Conservation (phyloP, 1,140 invertebrate species). For the Drosophila ohnishii region DNA sequence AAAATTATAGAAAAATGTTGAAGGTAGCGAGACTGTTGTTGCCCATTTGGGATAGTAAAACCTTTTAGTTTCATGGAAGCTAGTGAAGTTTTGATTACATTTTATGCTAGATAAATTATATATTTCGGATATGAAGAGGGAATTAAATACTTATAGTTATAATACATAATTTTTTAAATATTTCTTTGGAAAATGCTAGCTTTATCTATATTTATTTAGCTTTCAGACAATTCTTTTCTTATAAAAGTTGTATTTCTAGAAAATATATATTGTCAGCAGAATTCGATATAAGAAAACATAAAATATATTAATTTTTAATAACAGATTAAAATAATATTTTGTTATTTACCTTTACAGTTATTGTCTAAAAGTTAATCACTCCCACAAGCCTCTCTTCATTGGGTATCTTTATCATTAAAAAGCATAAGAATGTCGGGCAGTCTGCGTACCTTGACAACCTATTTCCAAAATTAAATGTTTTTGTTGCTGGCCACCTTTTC, state of each 20-base stretch:
- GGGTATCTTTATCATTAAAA: conserved; percentile 34
- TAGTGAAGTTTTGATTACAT: not conserved
- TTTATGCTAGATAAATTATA: not conserved
- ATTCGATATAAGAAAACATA: not conserved
- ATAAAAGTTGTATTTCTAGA: not conserved
- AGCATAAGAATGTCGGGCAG: conserved; percentile 36
- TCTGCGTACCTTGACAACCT: conserved; percentile 30
- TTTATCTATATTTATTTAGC: not conserved
- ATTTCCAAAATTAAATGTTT: conserved; percentile 49
- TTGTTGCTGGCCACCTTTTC: conserved; percentile 25
- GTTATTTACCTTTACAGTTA: not conserved
- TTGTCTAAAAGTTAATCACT: not conserved
- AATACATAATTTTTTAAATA: not conserved
- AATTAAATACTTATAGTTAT: not conserved
- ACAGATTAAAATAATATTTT: not conserved
- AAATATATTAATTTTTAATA: not conserved
- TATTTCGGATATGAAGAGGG: not conserved
- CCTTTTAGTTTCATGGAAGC: not conserved
- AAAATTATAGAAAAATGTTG: conserved; percentile 21
- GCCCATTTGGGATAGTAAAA: not conserved
- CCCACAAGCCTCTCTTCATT: not conserved
- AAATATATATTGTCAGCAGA: no score
- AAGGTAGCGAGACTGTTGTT: not conserved
- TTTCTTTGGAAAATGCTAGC: not conserved
- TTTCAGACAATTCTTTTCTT: not conserved